These are phyloP conservation scores for Euthynnus affinis DNA, from an alignment of 2,797 vertebrate genomes.

Conservation along the genomic window DNA sequence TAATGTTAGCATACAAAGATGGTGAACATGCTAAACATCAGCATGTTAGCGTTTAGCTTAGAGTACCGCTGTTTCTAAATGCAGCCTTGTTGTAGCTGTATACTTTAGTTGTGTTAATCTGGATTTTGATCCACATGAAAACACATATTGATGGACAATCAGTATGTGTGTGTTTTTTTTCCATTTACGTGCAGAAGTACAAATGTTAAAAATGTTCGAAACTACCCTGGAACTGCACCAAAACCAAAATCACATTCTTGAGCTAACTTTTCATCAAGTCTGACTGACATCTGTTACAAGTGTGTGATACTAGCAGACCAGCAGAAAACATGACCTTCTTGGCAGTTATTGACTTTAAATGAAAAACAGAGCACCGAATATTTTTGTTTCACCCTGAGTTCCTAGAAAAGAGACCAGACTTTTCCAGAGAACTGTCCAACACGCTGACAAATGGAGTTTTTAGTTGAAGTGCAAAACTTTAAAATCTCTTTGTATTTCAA, in stretches of 20 bases:
- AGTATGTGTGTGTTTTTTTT: too few species aligned
- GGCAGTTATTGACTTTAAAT: not conserved
- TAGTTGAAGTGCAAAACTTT: constrained; percentile 1
- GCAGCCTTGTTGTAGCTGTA: too few species aligned
- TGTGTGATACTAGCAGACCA: not conserved
- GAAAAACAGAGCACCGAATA: not conserved
- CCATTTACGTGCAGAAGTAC: too few species aligned
- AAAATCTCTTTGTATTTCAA: not conserved
- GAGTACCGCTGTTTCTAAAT: too few species aligned
- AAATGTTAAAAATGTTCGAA: too few species aligned
- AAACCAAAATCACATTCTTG: not conserved
- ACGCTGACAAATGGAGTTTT: not conserved
- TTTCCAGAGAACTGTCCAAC: constrained; percentile 24
- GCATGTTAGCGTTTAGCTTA: too few species aligned
- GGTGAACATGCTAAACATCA: too few species aligned
- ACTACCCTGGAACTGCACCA: too few species aligned
- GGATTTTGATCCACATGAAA: not conserved
- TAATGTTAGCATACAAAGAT: too few species aligned
- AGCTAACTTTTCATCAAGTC: not conserved
- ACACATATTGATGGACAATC: not conserved
- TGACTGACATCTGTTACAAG: not conserved
- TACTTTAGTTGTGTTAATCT: too few species aligned
- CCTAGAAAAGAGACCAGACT: not conserved
- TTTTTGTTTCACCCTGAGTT: not conserved
- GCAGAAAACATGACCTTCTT: constrained; percentile 23